Base-by-base conservation (phyloP, 2,888 invertebrate species). In the Pachycephus smyrnensis region DNA sequence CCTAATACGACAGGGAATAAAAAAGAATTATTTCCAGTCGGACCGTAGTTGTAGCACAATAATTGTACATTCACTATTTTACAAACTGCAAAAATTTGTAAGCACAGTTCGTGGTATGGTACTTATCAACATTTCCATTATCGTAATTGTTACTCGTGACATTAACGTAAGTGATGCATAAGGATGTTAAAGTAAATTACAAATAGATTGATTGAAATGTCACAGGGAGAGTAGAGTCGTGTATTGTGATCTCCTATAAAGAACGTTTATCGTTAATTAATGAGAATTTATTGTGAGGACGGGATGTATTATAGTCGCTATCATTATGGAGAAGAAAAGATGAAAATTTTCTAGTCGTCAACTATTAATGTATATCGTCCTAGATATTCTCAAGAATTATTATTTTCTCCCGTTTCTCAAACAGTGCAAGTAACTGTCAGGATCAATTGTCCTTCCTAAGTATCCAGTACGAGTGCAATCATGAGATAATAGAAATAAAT, bases 271-370 rank as follows among this genome's bases (percentile, higher is more conserved):
- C 6, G 55, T 55, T 55, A 55, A 9, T 6, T 23, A 55, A 23
- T 55, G 55, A 55, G 35, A n/a, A 74, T 23, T 35, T 35, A 23
- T 31, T 40, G 40, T 35, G 76, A 40, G 36, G 75, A 37, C 36
- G 68, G 40, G 40, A n/a, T 75, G 75, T 75, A 76, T 71, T 75
- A 75, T 78, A 76, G 35, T 69, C 36, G 78, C 23, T 36, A 78
- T 71, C 75, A 71, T 75, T 71, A 55, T 23, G 75, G 37, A 40
- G n/a, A 4, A 2, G 2, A 55, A 40, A 12, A 55, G 9, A 55
- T 55, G 55, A 31, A 75, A 75, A 77, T 76, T 73, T 71, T 78
- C 78, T 78, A 78, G 78, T 78, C 78, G 36, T 78, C 37, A 37
- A 75, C 15, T 35, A 69, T 35, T 55, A 55, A 55, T 55, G 9